Conservation (phyloP, 2,797 vertebrate genomes). For the Siniperca undulata region DNA sequence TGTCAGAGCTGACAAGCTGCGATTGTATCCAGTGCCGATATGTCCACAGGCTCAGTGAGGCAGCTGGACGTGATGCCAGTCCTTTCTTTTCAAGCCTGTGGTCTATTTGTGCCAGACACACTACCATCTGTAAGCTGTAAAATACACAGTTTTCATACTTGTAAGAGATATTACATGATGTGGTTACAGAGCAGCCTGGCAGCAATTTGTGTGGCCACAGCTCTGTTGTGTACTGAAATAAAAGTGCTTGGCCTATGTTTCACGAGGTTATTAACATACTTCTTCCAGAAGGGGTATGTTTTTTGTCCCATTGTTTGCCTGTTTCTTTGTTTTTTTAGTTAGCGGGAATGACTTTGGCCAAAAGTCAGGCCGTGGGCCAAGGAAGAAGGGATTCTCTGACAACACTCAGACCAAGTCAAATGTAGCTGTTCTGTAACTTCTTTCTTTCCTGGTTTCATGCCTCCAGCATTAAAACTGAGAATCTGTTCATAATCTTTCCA, state of each 20-base stretch:
- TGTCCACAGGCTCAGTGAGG: constrained; percentile 43
- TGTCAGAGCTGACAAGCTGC: constrained; percentile 61
- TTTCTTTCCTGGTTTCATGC: constrained; percentile 1
- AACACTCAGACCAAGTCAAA: constrained; percentile 5
- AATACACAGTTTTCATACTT: constrained; percentile 25
- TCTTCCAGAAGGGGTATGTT: neutral
- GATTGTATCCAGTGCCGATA: constrained; percentile 49
- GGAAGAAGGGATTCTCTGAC: neutral
- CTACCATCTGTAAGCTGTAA: constrained; percentile 36
- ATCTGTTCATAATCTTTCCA: constrained; percentile 24
- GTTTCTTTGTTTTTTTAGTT: neutral
- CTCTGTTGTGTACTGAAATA: constrained; percentile 4
- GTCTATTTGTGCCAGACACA: constrained; percentile 29
- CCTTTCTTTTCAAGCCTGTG: constrained; percentile 38
- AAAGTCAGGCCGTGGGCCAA: neutral
- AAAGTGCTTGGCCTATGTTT: neutral
- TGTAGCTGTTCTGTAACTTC: neutral
- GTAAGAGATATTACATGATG: constrained; percentile 16
- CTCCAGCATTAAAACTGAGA: constrained; percentile 16
- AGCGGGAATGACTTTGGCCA: neutral
- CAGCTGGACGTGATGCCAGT: constrained; percentile 41
- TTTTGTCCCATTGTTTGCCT: neutral
- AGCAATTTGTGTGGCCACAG: constrained; percentile 7
- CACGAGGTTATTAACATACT: constrained; percentile 5
- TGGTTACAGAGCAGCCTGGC: constrained; percentile 9